These are phyloP conservation scores for Meleagris gallopavo DNA, from an alignment of 2,113 vertebrate genomes.

Conservation along the genomic window DNA sequence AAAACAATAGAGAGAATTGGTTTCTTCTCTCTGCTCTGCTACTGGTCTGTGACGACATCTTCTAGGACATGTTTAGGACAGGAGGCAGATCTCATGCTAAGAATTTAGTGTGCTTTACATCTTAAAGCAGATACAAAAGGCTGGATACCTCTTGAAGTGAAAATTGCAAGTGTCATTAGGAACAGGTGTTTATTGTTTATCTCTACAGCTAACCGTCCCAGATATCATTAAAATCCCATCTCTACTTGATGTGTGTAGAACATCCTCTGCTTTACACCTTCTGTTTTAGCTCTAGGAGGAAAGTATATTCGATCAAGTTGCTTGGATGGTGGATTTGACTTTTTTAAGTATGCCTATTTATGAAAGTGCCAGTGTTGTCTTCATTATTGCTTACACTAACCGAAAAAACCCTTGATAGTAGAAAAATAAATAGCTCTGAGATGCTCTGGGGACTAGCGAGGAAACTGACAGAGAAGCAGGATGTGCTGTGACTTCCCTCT, in stretches of 20 bases:
- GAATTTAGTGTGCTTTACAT: background rate
- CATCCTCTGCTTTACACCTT: background rate
- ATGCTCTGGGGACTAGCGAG: background rate
- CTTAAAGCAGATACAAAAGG: background rate
- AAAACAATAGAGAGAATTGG: background rate
- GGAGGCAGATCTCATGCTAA: background rate
- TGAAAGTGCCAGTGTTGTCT: background rate
- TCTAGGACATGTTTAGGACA: background rate
- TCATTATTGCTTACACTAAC: rapidly evolving
- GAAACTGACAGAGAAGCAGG: background rate
- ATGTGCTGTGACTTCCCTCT: background rate
- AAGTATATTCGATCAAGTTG: background rate
- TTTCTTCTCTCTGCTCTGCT: background rate
- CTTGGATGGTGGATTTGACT: background rate
- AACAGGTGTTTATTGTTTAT: background rate
- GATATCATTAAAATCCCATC: background rate
- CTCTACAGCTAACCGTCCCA: background rate
- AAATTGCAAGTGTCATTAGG: background rate
- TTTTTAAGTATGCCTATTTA: background rate
- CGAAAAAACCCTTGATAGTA: background rate
- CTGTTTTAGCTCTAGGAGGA: background rate
- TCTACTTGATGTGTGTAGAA: background rate
- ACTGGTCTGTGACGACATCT: background rate
- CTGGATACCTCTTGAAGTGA: background rate
- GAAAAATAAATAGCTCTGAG: background rate